A percentile compares a stretch with the other conserved stretches of the same genome.
phyloP scores from a whole-genome alignment of 2,797 vertebrate species.

The Poeciliopsis gracilis region DNA sequence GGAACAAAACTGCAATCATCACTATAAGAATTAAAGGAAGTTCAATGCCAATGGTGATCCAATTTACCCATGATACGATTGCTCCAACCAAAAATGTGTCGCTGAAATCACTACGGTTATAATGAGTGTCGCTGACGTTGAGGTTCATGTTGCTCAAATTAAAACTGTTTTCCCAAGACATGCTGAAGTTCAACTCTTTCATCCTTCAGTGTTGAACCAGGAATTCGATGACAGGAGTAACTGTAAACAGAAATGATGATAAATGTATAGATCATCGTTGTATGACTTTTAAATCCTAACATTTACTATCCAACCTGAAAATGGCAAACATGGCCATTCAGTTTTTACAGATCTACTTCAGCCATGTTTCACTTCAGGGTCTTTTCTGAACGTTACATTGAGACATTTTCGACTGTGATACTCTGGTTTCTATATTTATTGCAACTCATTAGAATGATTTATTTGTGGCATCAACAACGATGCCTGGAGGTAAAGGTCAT shows the following conservation, averaged over 20 bases:
- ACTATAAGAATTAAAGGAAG: not conserved
- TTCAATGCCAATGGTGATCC: not conserved
- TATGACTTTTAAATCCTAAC: too few species aligned
- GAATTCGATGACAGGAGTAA: not conserved
- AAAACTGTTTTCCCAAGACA: not conserved
- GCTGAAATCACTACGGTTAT: not conserved
- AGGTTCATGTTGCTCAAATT: not conserved
- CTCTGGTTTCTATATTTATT: too few species aligned
- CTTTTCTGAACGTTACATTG: too few species aligned
- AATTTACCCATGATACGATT: rapidly evolving
- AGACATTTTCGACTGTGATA: too few species aligned
- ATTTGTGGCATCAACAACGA: too few species aligned
- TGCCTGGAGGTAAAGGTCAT: too few species aligned
- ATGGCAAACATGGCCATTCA: too few species aligned
- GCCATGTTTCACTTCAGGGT: too few species aligned
- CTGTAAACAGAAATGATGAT: not conserved
- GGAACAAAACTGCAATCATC: not conserved
- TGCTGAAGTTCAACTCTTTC: not conserved
- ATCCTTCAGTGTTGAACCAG: not conserved
- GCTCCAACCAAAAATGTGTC: rapidly evolving
- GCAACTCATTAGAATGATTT: too few species aligned
- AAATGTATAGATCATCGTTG: too few species aligned
- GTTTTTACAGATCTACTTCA: too few species aligned
- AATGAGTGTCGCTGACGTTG: not conserved
- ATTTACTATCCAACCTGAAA: too few species aligned